Evolutionary conservation across 64 coral and sea anemone genomes (phyloP).

Genomic region (Astreopora myriophthalma): DNA sequence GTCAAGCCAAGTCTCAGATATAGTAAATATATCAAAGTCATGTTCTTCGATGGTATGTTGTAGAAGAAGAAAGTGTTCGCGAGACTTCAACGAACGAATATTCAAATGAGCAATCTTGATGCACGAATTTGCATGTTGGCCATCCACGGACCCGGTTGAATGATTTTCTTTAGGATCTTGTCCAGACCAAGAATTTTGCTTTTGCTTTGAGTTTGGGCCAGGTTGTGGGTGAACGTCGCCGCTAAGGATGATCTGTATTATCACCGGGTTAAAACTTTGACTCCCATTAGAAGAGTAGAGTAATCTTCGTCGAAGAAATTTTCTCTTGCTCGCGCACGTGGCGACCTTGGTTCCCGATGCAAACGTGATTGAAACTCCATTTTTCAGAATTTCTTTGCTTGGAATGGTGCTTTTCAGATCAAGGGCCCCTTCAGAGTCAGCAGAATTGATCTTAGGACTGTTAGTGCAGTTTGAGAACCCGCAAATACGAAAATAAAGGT

Average conservation of each 20-base stretch:
- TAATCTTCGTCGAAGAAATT: neutral
- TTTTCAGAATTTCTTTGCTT: neutral
- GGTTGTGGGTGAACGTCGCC: neutral
- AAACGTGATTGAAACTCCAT: neutral
- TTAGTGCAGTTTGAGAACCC: neutral
- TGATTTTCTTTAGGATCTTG: neutral
- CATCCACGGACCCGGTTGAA: neutral
- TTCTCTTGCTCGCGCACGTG: neutral
- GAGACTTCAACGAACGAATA: neutral
- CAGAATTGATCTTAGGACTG: neutral
- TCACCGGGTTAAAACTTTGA: neutral
- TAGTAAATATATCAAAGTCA: constrained; percentile 33
- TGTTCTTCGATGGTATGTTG: constrained; percentile 29
- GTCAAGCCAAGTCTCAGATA: constrained; percentile 12
- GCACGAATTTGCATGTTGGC: constrained; percentile 6
- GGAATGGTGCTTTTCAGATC: neutral
- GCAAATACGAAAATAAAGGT: neutral
- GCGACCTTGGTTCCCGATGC: neutral
- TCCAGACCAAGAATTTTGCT: too few species aligned
- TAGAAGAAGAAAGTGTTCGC: constrained; percentile 3
- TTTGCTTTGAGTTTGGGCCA: neutral
- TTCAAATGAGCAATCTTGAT: constrained; percentile 18
- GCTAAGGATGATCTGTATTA: neutral
- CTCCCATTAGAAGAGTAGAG: neutral
- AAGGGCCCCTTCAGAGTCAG: neutral